Percentiles rank a stretch among this genome's conserved stretches.
Conservation (phyloP, 2,888 invertebrate species). For the Eudemis profundana region DNA sequence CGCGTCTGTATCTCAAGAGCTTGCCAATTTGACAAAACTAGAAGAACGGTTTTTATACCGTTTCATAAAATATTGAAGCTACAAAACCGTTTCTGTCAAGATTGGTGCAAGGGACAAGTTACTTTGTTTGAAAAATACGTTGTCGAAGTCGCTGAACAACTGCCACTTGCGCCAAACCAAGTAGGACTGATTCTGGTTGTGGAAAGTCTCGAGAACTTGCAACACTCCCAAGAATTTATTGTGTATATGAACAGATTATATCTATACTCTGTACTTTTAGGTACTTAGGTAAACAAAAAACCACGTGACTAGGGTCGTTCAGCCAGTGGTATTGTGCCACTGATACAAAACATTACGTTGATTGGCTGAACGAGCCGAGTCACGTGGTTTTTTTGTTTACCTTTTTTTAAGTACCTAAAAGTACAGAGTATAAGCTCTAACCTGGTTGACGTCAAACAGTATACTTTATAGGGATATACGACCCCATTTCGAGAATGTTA, state of each 20-base stretch:
- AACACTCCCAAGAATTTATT: slow-evolving; percentile 27
- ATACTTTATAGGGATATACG: slow-evolving; percentile 15
- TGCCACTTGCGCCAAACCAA: slow-evolving; percentile 32
- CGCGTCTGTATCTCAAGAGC: background rate
- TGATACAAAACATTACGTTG: no score
- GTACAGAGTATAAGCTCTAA: no score
- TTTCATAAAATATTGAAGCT: slow-evolving; percentile 14
- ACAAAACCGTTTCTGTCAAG: slow-evolving; percentile 37
- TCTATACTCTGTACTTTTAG: no score
- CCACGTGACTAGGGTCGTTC: no score
- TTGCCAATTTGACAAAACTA: slow-evolving; percentile 6
- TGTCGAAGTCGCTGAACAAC: slow-evolving; percentile 31
- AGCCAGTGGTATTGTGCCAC: no score
- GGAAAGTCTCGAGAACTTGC: slow-evolving; percentile 34
- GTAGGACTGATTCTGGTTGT: slow-evolving; percentile 22
- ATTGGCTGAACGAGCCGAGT: no score
- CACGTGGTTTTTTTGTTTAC: no score
- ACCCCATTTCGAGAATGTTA: background rate
- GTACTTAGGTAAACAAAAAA: no score
- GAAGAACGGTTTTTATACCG: slow-evolving; percentile 17
- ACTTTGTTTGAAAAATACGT: slow-evolving; percentile 33
- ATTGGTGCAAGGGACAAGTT: slow-evolving; percentile 39
- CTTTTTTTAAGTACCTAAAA: no score
- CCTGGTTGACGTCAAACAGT: slow-evolving; percentile 28
- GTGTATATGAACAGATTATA: slow-evolving; percentile 26